These are phyloP conservation scores for Brachystomella parvula DNA, from an alignment of 1,140 invertebrate species.

Conservation along the genomic window DNA sequence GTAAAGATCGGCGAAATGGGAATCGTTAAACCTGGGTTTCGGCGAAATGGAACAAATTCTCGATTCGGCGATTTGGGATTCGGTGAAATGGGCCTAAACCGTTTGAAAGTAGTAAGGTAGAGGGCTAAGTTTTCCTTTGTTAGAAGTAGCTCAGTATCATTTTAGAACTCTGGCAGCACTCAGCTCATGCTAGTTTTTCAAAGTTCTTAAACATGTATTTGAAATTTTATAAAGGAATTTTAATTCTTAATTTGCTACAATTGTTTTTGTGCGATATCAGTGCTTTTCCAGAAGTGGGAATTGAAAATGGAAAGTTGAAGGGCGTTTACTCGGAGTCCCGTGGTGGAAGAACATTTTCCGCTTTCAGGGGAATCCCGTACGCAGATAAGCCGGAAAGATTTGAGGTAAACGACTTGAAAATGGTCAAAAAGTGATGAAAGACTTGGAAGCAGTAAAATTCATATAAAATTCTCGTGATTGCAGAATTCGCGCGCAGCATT, in stretches of 20 bases:
- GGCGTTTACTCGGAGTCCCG: background rate
- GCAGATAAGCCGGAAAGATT: slow-evolving; percentile 7
- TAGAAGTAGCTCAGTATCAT: too few species aligned
- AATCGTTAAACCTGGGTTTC: too few species aligned
- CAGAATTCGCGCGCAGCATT: slow-evolving; percentile 40
- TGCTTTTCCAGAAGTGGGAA: background rate
- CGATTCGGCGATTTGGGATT: too few species aligned
- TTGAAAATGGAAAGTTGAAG: background rate
- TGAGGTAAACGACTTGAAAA: background rate
- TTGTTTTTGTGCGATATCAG: background rate
- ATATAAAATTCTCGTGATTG: background rate
- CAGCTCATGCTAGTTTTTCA: too few species aligned
- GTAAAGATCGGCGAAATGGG: too few species aligned
- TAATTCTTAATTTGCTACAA: background rate
- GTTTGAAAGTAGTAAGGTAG: too few species aligned
- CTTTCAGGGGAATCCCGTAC: slow-evolving; percentile 11
- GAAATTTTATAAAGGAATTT: background rate
- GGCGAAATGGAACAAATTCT: too few species aligned
- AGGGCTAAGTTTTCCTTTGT: too few species aligned
- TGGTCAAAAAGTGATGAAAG: background rate
- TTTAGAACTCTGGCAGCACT: too few species aligned
- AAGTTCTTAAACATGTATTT: background rate
- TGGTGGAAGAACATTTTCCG: background rate
- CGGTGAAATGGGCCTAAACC: too few species aligned
- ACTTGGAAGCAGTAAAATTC: too few species aligned